Percentiles rank a stretch among this genome's conserved stretches.
phyloP scores from a whole-genome alignment of 2,797 vertebrate genomes.

The Siniperca obscura region DNA sequence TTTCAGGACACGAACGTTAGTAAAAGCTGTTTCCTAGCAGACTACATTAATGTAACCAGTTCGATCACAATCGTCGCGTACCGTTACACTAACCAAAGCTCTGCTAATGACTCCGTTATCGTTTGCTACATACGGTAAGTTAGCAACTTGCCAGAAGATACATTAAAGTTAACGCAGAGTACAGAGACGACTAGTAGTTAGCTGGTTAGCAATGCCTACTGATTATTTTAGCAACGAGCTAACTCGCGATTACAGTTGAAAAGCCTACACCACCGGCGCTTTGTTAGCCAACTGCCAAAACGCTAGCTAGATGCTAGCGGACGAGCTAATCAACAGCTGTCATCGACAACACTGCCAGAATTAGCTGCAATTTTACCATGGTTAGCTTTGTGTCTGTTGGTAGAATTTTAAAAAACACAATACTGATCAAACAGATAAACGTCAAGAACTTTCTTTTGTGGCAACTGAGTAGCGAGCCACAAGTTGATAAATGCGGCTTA shows the following conservation, averaged over 20 bases:
- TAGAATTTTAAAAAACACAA: background rate
- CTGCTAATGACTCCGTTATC: background rate
- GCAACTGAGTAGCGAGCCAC: background rate
- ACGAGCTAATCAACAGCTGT: constrained; percentile 76
- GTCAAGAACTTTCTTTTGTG: background rate
- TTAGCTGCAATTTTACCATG: constrained; percentile 24
- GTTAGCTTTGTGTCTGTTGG: background rate
- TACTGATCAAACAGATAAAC: background rate
- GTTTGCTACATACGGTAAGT: background rate
- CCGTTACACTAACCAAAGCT: background rate
- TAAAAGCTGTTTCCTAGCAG: background rate
- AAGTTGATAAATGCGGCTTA: constrained; percentile 64
- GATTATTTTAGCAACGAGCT: constrained; percentile 38
- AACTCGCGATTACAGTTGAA: constrained; percentile 28
- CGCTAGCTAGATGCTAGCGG: constrained; percentile 50
- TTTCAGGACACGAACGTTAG: background rate
- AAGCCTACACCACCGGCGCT: constrained; percentile 55
- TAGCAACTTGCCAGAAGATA: background rate
- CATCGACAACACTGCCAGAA: constrained; percentile 56
- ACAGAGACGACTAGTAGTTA: background rate
- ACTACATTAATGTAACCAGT: background rate
- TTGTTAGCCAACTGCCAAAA: constrained; percentile 74
- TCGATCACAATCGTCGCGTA: background rate
- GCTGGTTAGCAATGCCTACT: background rate
- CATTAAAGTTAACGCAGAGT: background rate